phyloP scores from a whole-genome alignment of 2,888 invertebrate genomes.

The Pollenia angustigena region DNA sequence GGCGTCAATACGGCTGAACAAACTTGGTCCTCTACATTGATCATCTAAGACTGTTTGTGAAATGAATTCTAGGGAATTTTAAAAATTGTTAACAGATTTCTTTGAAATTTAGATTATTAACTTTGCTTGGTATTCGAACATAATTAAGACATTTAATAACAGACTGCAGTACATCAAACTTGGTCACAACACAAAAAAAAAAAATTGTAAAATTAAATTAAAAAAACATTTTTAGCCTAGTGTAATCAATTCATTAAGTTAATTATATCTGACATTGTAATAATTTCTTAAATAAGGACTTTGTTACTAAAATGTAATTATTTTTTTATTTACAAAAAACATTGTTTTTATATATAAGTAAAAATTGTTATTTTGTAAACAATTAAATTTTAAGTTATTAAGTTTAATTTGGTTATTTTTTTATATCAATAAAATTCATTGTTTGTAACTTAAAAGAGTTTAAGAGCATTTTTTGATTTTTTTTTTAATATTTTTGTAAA shows the following conservation, averaged over 20 bases:
- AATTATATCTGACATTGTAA: slow-evolving; percentile 15
- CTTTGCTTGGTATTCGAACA: too few species aligned
- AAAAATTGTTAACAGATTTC: too few species aligned
- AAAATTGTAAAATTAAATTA: background rate
- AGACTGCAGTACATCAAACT: background rate
- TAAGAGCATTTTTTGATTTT: background rate
- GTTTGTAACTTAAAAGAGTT: background rate
- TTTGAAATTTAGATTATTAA: too few species aligned
- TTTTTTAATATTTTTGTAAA: too few species aligned
- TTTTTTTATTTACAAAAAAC: slow-evolving; percentile 36
- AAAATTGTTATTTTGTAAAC: slow-evolving; percentile 49
- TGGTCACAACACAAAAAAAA: slow-evolving; percentile 15
- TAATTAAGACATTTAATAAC: too few species aligned
- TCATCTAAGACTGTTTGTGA: too few species aligned
- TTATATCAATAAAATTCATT: background rate
- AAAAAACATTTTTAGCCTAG: background rate
- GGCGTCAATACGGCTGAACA: too few species aligned
- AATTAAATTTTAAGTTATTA: slow-evolving; percentile 12
- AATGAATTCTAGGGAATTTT: too few species aligned
- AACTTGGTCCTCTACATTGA: too few species aligned
- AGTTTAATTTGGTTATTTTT: background rate
- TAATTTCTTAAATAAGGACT: slow-evolving; percentile 10
- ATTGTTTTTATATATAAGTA: slow-evolving; percentile 46
- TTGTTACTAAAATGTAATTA: slow-evolving; percentile 1
- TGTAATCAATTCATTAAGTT: background rate